These are phyloP conservation scores for Synanthedon formicaeformis DNA, from an alignment of 2,888 invertebrate species.

Conservation along the genomic window DNA sequence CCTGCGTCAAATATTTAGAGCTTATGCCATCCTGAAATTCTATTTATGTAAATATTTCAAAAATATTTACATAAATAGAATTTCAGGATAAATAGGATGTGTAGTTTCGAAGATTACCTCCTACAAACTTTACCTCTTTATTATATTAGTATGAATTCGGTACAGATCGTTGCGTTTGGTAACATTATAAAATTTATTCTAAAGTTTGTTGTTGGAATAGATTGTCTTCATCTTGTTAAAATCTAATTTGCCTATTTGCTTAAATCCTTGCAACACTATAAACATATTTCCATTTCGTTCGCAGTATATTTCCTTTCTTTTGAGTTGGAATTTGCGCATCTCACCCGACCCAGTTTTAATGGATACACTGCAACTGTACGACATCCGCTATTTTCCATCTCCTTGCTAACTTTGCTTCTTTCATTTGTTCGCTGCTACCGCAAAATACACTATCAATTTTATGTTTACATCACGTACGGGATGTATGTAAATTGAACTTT, in stretches of 20 bases:
- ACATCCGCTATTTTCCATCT: constrained; percentile 46
- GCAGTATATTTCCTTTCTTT: constrained; percentile 33
- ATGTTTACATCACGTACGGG: background rate
- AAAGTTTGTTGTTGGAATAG: too few relatives aligned
- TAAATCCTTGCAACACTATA: constrained; percentile 18
- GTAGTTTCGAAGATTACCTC: too few relatives aligned
- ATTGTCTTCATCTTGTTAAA: background rate
- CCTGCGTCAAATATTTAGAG: too few relatives aligned
- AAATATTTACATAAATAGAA: too few relatives aligned
- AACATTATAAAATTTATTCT: too few relatives aligned
- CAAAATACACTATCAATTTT: background rate
- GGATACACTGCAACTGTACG: constrained; percentile 34
- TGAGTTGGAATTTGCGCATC: constrained; percentile 32
- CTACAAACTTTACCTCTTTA: too few relatives aligned
- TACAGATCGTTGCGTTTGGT: too few relatives aligned
- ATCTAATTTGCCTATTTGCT: background rate
- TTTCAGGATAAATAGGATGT: too few relatives aligned
- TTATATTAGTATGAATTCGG: too few relatives aligned
- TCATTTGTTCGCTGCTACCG: constrained; percentile 8
- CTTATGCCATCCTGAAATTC: too few relatives aligned
- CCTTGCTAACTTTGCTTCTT: constrained; percentile 28
- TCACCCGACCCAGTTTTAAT: constrained; percentile 38
- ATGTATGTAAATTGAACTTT: background rate
- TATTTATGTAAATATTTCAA: too few relatives aligned
- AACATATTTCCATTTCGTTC: constrained; percentile 20